Percentiles rank a stretch among this genome's conserved stretches.
Conservation (phyloP, 2,113 vertebrate species). For the Phalacrocorax brasilianus region DNA sequence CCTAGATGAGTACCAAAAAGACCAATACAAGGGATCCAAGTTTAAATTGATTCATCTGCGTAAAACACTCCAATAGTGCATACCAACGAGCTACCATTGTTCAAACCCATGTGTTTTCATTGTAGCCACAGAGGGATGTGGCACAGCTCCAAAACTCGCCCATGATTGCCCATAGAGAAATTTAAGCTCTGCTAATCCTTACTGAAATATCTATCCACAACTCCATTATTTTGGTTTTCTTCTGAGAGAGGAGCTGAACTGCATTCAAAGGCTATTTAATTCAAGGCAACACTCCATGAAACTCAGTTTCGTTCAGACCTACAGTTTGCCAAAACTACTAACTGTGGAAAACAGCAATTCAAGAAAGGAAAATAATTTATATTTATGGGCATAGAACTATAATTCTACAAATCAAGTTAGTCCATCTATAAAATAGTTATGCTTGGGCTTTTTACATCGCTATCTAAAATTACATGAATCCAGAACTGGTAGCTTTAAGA, state of each 20-base stretch:
- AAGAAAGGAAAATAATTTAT: not conserved
- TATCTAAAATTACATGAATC: not conserved
- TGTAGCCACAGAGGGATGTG: not conserved
- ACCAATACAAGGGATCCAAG: not conserved
- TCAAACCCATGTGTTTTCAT: not conserved
- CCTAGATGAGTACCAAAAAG: not conserved
- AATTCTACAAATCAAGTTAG: not conserved
- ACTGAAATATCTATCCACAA: not conserved
- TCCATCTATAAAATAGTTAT: not conserved
- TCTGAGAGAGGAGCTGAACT: not conserved
- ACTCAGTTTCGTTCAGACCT: not conserved
- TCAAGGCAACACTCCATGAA: not conserved
- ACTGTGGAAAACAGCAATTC: not conserved
- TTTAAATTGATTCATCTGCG: not conserved
- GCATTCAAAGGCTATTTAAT: not conserved
- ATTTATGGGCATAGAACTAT: not conserved
- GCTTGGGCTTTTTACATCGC: not conserved
- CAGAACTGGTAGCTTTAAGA: not conserved
- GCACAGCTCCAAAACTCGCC: not conserved
- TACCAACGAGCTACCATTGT: not conserved
- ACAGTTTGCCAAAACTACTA: not conserved
- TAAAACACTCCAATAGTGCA: not conserved
- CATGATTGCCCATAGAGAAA: not conserved
- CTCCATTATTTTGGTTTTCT: not conserved
- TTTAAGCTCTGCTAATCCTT: constrained; percentile 10